Percentiles rank a stretch among this genome's conserved stretches.
Evolutionary conservation across 2,113 vertebrate genomes (phyloP).

Genomic region (Vicugna pacos): DNA sequence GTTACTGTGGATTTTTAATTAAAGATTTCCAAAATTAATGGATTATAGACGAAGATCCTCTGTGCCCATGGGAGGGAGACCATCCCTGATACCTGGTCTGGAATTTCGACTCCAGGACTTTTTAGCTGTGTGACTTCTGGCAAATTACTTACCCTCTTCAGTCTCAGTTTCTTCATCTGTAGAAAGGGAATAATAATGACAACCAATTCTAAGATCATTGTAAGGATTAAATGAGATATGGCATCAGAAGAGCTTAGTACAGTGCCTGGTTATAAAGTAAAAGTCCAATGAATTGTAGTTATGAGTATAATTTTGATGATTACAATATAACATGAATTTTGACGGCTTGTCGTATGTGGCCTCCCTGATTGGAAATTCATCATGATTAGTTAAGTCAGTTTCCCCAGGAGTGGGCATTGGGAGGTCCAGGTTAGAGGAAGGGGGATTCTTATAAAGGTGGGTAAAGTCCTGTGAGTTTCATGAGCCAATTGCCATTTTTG

Average conservation of each 20-base stretch:
- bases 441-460: background rate
- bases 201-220: background rate
- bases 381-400: background rate
- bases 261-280: background rate
- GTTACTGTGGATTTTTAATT: slow-evolving; percentile 3
- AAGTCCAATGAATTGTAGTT: slow-evolving; percentile 1
- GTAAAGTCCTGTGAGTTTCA: background rate
- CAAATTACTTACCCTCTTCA: background rate
- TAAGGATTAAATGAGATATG: background rate
- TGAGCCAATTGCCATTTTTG: background rate
- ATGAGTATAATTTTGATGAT: background rate
- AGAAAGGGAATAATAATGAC: slow-evolving; percentile 10
- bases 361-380: background rate
- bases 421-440: background rate
- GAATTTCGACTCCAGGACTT: slow-evolving; percentile 19
- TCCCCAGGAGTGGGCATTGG: background rate
- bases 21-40: slow-evolving; percentile 30
- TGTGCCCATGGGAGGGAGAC: background rate
- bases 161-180: background rate
- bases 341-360: background rate
- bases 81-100: background rate
- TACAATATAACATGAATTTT: background rate
- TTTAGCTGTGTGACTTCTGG: background rate
- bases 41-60: background rate
- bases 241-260: background rate